phyloP scores from a whole-genome alignment of 2,888 invertebrate species.

The Drosophila paracracens region DNA sequence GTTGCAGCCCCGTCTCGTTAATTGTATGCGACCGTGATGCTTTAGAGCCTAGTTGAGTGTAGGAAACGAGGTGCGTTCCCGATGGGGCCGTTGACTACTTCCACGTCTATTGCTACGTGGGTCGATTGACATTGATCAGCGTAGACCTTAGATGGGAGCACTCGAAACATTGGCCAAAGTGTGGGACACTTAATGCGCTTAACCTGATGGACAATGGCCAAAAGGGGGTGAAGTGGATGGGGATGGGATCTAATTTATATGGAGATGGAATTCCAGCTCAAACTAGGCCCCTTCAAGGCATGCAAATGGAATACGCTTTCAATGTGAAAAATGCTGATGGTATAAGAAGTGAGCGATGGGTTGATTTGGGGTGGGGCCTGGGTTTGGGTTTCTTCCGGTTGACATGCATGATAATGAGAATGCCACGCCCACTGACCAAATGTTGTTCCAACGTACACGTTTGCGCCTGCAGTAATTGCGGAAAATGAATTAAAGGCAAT shows the following conservation, averaged over 20 bases:
- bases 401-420: slow-evolving; percentile 67
- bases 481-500: slow-evolving; percentile 76
- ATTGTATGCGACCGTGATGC: slow-evolving; percentile 49
- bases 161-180: slow-evolving; percentile 9
- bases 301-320: slow-evolving; percentile 62
- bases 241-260: slow-evolving; percentile 56
- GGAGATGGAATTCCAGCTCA: slow-evolving; percentile 55
- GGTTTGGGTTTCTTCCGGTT: neutral
- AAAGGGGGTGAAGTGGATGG: neutral
- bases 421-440: slow-evolving; percentile 33
- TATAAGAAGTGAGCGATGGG: slow-evolving; percentile 14
- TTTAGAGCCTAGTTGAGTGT: slow-evolving; percentile 5
- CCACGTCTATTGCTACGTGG: slow-evolving; percentile 17
- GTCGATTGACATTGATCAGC: slow-evolving; percentile 70
- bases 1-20: slow-evolving; percentile 34
- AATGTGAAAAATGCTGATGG: slow-evolving; percentile 62
- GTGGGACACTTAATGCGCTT: slow-evolving; percentile 62
- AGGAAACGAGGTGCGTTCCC: neutral
- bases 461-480: slow-evolving; percentile 66
- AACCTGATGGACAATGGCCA: slow-evolving; percentile 48
- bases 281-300: slow-evolving; percentile 52
- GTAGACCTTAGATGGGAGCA: slow-evolving; percentile 50
- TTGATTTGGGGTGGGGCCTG: neutral
- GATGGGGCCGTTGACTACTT: neutral
- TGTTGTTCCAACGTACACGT: slow-evolving; percentile 18